A percentile compares a stretch with the other conserved stretches of the same genome.
phyloP scores from a whole-genome alignment of 1,140 invertebrate genomes.

The Linepithema humile region DNA sequence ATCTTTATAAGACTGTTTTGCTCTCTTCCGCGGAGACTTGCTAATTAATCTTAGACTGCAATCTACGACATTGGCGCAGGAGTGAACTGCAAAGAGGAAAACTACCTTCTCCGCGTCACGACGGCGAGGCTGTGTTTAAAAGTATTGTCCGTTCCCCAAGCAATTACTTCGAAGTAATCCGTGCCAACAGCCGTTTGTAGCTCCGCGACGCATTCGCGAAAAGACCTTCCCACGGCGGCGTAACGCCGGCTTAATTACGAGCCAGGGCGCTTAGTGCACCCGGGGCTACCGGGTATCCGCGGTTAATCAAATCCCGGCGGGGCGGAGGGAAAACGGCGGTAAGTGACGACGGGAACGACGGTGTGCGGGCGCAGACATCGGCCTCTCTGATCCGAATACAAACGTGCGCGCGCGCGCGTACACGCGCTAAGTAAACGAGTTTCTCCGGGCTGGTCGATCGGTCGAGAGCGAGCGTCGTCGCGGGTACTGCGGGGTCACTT shows the following conservation, averaged over 20 bases:
- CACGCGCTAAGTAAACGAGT: conserved; percentile 63
- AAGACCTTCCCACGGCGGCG: conserved; percentile 5
- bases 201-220: conserved; percentile 35
- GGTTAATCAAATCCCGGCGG: conserved; percentile 52
- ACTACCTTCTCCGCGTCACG: not conserved
- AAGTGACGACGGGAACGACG: not conserved
- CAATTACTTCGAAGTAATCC: conserved; percentile 38
- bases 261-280: not conserved
- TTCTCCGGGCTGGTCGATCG: conserved; percentile 37
- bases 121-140: not conserved
- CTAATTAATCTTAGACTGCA: conserved; percentile 30
- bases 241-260: conserved; percentile 52
- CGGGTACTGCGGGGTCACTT: not conserved
- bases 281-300: not conserved
- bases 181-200: not conserved
- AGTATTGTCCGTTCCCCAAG: conserved; percentile 10
- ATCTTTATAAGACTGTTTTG: not conserved
- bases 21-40: not conserved
- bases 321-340: not conserved
- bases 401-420: conserved; percentile 19
- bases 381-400: conserved; percentile 52
- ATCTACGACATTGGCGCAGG: not conserved
- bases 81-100: not conserved
- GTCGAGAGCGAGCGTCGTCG: conserved; percentile 16
- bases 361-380: conserved; percentile 25